Evolutionary conservation across 1,140 invertebrate species (phyloP).

Genomic region (Ceratitis capitata): DNA sequence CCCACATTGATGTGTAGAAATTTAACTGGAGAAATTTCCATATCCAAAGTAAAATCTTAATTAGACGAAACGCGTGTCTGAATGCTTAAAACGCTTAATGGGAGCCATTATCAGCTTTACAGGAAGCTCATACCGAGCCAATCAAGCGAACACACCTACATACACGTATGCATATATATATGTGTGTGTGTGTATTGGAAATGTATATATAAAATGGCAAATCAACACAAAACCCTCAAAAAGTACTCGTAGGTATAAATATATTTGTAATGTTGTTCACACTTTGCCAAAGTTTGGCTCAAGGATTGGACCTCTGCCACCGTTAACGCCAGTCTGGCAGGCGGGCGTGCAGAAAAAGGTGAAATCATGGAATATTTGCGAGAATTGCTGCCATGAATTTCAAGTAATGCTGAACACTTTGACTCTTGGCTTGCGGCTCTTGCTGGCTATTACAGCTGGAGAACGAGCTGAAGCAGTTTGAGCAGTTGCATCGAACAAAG

Average conservation of each 20-base stretch:
- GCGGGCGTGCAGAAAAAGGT: conserved; percentile 24
- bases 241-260: no score
- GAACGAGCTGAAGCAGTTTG: neutral
- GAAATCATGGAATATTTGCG: conserved; percentile 29
- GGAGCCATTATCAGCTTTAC: neutral
- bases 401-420: conserved; percentile 18
- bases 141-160: neutral
- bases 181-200: neutral
- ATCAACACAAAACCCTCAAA: neutral
- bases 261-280: no score
- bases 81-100: neutral
- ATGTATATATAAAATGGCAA: no score
- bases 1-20: neutral
- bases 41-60: conserved; percentile 25
- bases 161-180: neutral
- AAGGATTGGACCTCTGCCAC: neutral
- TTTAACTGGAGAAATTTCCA: conserved; percentile 2
- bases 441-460: neutral
- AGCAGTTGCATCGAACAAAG: neutral
- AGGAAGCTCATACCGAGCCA: neutral
- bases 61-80: conserved; percentile 7
- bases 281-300: neutral
- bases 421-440: conserved; percentile 15
- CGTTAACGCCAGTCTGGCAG: neutral
- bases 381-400: conserved; percentile 30